Conservation (phyloP, 2,113 vertebrate species). For the Engraulis encrasicolus region DNA sequence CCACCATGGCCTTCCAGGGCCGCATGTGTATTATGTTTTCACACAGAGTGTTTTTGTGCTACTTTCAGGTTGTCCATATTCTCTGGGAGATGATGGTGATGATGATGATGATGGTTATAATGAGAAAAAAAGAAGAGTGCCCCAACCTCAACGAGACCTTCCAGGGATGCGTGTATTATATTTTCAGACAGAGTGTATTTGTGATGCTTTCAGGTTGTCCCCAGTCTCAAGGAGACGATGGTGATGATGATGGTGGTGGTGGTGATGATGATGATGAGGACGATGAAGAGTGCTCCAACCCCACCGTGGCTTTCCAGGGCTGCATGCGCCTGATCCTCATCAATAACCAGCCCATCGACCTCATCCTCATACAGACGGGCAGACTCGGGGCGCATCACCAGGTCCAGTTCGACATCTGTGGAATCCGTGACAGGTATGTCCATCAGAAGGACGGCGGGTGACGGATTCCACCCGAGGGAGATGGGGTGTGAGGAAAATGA, state of each 20-base stretch:
- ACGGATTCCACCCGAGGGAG: background rate
- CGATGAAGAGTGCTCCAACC: conserved; percentile 81
- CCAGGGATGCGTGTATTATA: too few species aligned
- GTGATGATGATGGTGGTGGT: too few species aligned
- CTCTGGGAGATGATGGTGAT: too few species aligned
- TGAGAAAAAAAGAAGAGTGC: too few species aligned
- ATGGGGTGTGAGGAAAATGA: background rate
- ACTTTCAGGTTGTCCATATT: too few species aligned
- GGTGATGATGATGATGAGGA: too few species aligned
- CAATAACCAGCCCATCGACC: conserved; percentile 91
- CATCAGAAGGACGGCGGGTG: background rate
- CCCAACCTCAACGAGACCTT: too few species aligned
- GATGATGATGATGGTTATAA: too few species aligned
- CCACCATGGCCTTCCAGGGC: conserved; percentile 88
- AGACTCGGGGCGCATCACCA: conserved; percentile 90
- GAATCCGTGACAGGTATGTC: conserved; percentile 94
- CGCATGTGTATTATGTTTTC: too few species aligned
- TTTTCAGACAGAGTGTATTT: background rate
- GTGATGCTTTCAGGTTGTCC: conserved; percentile 84
- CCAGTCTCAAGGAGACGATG: conserved; percentile 69
- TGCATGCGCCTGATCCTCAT: conserved; percentile 94
- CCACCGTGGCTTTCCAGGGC: conserved; percentile 88
- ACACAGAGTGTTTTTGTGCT: too few species aligned
- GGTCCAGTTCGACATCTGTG: conserved; percentile 93
- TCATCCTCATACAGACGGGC: conserved; percentile 90